A percentile compares a stretch with the other conserved stretches of the same genome.
phyloP scores from a whole-genome alignment of 1,140 invertebrate genomes.

The Penaeus chinensis region DNA sequence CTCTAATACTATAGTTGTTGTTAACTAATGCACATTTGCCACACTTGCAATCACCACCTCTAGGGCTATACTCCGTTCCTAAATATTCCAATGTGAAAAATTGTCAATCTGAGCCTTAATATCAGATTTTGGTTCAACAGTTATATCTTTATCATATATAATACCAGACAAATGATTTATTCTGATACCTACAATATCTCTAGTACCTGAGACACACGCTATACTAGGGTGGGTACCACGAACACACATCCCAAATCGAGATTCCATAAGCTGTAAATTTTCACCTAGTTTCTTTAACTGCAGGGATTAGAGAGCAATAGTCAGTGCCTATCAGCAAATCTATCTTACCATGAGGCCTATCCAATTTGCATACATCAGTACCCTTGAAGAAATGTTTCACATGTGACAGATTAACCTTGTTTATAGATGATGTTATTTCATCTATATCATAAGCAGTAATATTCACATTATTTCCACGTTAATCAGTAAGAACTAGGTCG shows the following conservation, averaged over 20 bases:
- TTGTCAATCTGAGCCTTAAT: no score
- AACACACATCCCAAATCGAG: neutral
- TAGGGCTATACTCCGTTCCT: no score
- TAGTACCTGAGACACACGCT: neutral
- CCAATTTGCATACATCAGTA: neutral
- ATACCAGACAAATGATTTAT: no score
- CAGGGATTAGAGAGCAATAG: no score
- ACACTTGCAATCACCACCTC: neutral
- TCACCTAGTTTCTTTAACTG: no score
- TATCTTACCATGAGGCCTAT: neutral
- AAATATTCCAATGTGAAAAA: no score
- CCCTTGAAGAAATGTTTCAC: neutral
- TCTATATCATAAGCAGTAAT: neutral
- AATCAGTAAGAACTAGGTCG: neutral
- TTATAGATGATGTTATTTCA: neutral
- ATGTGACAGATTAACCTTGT: neutral
- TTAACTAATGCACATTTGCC: neutral
- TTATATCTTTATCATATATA: no score
- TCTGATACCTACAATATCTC: no score
- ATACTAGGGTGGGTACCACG: neutral
- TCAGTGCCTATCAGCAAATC: neutral
- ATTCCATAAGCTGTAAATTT: no score
- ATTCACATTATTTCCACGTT: neutral
- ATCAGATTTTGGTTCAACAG: no score
- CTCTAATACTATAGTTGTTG: neutral